Conservation (phyloP, 1,140 invertebrate genomes). For the Condylostylus longicornis region DNA sequence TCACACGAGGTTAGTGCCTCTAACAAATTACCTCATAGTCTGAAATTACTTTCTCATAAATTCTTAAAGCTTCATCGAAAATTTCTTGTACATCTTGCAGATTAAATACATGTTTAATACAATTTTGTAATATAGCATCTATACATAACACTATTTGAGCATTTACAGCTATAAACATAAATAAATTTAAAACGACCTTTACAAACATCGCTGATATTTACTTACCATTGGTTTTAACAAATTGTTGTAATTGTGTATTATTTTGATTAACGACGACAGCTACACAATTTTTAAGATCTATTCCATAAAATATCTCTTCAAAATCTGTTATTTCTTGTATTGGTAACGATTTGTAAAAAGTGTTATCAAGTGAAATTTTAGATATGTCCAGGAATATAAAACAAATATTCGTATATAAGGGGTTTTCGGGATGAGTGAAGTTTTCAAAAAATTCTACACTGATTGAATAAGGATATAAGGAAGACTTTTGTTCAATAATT, state of each 20-base stretch:
- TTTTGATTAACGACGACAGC: neutral
- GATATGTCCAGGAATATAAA: conserved; percentile 1
- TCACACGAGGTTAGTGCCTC: too few species aligned
- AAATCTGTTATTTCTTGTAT: neutral
- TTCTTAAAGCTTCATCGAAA: too few species aligned
- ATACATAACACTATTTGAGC: too few species aligned
- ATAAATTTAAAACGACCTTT: too few species aligned
- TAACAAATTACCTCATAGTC: too few species aligned
- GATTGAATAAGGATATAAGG: conserved; percentile 5
- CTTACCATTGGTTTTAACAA: neutral
- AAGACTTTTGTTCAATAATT: neutral
- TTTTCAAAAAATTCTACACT: conserved; percentile 6
- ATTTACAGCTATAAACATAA: too few species aligned
- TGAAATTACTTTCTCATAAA: too few species aligned
- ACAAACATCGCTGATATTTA: too few species aligned
- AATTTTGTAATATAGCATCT: too few species aligned
- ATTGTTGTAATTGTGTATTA: neutral
- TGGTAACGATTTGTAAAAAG: neutral
- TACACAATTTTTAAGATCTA: conserved; percentile 3
- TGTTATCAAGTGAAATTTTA: neutral
- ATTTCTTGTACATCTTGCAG: too few species aligned
- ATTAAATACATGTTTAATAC: too few species aligned
- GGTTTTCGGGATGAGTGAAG: conserved; percentile 1
- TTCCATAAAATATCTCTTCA: neutral
- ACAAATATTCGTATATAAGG: conserved; percentile 2